A percentile compares a stretch with the other conserved stretches of the same genome.
Evolutionary conservation across 1,140 invertebrate genomes (phyloP).

Genomic region (Rhyacophila brunnea): DNA sequence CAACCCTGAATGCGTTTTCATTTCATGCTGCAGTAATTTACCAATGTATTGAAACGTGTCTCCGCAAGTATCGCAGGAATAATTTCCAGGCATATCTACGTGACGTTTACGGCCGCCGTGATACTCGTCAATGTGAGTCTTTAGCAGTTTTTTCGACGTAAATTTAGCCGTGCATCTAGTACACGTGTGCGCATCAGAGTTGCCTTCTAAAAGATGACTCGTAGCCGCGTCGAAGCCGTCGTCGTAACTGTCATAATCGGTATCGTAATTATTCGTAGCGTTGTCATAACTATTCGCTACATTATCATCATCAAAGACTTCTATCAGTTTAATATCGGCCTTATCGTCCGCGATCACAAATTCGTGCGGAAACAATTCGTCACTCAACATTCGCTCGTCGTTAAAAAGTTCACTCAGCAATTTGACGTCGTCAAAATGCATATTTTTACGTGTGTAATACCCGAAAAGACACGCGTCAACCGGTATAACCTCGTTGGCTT

Average conservation of each 20-base stretch:
- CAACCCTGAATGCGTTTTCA: too few relatives aligned
- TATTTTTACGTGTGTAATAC: neutral
- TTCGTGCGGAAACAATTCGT: neutral
- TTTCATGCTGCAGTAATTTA: too few relatives aligned
- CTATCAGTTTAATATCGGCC: neutral
- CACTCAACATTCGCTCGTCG: neutral
- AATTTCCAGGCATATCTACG: neutral
- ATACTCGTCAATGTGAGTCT: neutral
- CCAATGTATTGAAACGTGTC: slow-evolving; percentile 1
- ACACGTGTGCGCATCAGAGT: too few relatives aligned
- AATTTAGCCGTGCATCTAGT: too few relatives aligned
- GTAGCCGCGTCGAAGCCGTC: slow-evolving; percentile 6
- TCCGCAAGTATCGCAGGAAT: neutral
- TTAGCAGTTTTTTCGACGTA: neutral
- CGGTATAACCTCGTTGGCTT: slow-evolving; percentile 4
- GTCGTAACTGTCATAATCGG: slow-evolving; percentile 3
- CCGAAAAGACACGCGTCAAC: slow-evolving; percentile 2
- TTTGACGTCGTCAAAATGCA: neutral
- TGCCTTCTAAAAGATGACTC: neutral
- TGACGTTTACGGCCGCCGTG: neutral
- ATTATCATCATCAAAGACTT: neutral
- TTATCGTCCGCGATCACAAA: neutral
- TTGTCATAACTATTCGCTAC: neutral
- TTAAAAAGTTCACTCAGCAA: slow-evolving; percentile 1
- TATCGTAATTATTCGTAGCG: neutral